Base-by-base conservation (phyloP, 2,888 invertebrate species). In the Hirtodrosophila confusa region DNA sequence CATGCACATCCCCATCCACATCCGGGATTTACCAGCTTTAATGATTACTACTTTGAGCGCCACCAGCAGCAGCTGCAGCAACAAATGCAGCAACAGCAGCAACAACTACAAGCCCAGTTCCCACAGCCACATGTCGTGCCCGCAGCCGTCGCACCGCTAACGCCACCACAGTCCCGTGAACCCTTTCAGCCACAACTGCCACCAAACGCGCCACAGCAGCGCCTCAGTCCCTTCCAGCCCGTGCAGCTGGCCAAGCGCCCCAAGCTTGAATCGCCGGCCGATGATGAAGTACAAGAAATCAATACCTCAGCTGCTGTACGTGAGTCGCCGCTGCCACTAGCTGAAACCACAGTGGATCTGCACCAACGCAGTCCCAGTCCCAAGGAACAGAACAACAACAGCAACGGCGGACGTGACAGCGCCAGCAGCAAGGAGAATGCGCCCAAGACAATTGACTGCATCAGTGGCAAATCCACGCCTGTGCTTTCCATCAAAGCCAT, bases 1-100 rank as follows among this genome's bases (percentile, higher is more conserved):
- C 79, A 75, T 63, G 63, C 77, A 0, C 67, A 55, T 36, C 49
- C 68, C 0, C 76, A 73, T 57, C 35, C 60, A 0, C 80, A 79
- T 61, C 67, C 76, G 0, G 86, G 88, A 2, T 89, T 85, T 40
- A 69, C 51, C 33, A 56, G 61, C 57, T 72, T 69, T 41, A 63
- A 83, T 29, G 90, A 88, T 45, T 86, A 79, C 49, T 88, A 89
- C 24, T 82, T 86, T 11, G 86, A 89, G 35, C 74, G 88, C 2
- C 88, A 88, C 27, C 82, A 87, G 39, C 75, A 74, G 12, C 69
- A 71, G 27, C 50, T 75, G 39, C 78, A 79, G 24, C 84, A 84
- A 49, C 84, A 84, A 12, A 50, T 79, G 48, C 87, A 87, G 31
- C 83, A 82, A 37, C 76, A 69, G 6, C 82, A 72, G 23, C 80